Evolutionary conservation across 2,888 invertebrate species (phyloP), one percentile per base, ranked within the genome.

Genomic region (Spicauda simplicius): DNA sequence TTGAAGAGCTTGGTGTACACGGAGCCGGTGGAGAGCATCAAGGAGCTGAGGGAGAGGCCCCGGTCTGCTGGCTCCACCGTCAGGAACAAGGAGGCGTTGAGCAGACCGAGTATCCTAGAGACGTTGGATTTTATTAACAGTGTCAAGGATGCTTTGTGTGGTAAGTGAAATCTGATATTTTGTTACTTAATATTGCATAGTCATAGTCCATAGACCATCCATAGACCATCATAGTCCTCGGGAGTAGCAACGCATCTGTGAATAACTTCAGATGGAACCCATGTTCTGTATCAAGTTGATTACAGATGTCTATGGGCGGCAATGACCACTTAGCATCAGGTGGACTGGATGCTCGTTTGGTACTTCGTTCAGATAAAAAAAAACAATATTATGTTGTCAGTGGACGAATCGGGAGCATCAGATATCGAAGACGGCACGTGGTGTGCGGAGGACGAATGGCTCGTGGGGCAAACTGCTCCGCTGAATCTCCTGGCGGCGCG

Each of bases 51-150:
- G 66, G 78, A 87, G 58, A 80, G 91, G 70, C 91, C 91, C 0
- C 74, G 91, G 72, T 93, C 93, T 70, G 92, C 92, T 18, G 91
- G 93, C 37, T 91, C 91, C 65, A 91, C 93, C 56, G 73, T 93
- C 41, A 88, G 87, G 76, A 84, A 85, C 65, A 90, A 86, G 68
- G 89, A 90, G 54, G 78, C 84, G 0, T 69, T 91, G 71, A 88
- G 84, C 72, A 88, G 91, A 80, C 93, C 93, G 0, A 91, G 83
- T 64, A 80, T 93, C 18, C 70, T 93, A 75, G 93, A 93, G 82
- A 92, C 93, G 0, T 70, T 93, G 77, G 93, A 93, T 61, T 92
- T 92, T 72, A 93, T 93, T 41, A 93, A 91, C 68, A 85, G 91
- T 25, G 90, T 92, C 0, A 92, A 89, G 67, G 83, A 89, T 74